Percentiles rank a stretch among this genome's conserved stretches.
Evolutionary conservation across 2,888 invertebrate genomes (phyloP).

Genomic region (Ochlodes sylvanus): DNA sequence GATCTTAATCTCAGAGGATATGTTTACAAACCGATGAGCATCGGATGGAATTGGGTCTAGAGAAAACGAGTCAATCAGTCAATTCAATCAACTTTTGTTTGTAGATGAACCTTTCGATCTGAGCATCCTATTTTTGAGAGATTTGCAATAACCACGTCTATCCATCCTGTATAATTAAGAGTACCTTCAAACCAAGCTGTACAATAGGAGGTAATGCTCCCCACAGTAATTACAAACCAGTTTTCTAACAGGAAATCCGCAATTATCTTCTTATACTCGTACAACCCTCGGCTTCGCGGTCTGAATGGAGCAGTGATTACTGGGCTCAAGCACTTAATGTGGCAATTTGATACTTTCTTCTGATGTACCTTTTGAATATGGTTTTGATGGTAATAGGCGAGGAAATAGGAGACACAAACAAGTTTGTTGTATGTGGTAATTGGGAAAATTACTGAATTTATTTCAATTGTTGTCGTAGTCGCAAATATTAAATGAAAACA

Average conservation of each 20-base stretch:
- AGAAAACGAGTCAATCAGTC: not conserved
- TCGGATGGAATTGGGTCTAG: not conserved
- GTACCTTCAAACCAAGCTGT: constrained; percentile 15
- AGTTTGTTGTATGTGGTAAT: not conserved
- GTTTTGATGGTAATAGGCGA: constrained; percentile 36
- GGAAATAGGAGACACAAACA: constrained; percentile 46
- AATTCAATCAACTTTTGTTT: not conserved
- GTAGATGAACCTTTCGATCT: not conserved
- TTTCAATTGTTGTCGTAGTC: too few species aligned
- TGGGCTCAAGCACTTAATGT: constrained; percentile 38
- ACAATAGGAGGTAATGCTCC: constrained; percentile 32
- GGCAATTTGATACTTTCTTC: constrained; percentile 39
- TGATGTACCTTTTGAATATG: constrained; percentile 32
- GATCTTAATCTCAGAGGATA: constrained; percentile 47
- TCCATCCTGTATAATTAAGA: constrained; percentile 16
- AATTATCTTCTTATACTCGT: constrained; percentile 39
- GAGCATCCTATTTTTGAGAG: not conserved
- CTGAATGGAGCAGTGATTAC: constrained; percentile 42
- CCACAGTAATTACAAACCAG: constrained; percentile 32
- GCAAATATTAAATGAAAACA: too few species aligned
- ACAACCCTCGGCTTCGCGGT: constrained; percentile 27
- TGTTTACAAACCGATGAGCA: not conserved
- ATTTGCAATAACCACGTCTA: not conserved
- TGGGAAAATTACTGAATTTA: too few species aligned
- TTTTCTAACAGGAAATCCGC: constrained; percentile 36